A percentile compares a stretch with the other conserved stretches of the same genome.
These are phyloP conservation scores for Crenichthys baileyi DNA, from an alignment of 2,797 vertebrate genomes.

Conservation along the genomic window DNA sequence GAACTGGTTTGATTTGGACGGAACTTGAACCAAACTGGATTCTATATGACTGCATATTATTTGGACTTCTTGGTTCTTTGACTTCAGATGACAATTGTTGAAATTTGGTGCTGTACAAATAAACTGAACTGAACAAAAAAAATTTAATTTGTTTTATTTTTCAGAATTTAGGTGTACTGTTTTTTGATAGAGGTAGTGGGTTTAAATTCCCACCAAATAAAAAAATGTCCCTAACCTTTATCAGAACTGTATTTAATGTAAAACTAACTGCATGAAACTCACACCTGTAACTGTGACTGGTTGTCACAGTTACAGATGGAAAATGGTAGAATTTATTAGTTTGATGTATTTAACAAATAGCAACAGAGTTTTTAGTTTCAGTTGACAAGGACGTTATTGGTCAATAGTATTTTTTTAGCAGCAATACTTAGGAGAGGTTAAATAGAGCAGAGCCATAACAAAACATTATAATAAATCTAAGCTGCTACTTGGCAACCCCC, in stretches of 20 bases:
- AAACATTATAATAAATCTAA: neutral
- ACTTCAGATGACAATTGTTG: too few species aligned
- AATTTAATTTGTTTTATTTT: too few species aligned
- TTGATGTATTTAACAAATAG: neutral
- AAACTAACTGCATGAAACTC: neutral
- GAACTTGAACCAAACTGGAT: neutral
- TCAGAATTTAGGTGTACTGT: neutral
- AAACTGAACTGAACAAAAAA: neutral
- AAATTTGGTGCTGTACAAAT: neutral
- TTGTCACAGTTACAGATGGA: neutral
- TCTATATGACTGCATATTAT: neutral
- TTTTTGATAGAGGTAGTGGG: neutral
- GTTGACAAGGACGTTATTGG: neutral
- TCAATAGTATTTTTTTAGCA: neutral
- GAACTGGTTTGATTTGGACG: neutral
- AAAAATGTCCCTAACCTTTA: neutral
- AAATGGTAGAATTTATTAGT: neutral
- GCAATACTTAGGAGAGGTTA: neutral
- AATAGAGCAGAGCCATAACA: neutral
- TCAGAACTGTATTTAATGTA: neutral
- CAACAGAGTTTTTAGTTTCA: neutral
- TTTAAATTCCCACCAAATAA: neutral
- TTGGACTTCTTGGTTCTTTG: neutral
- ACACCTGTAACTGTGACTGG: too few species aligned
- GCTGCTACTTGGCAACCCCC: neutral